These are phyloP conservation scores for Pristionchus exspectatus DNA, from an alignment of 2,888 invertebrate genomes.

Conservation along the genomic window DNA sequence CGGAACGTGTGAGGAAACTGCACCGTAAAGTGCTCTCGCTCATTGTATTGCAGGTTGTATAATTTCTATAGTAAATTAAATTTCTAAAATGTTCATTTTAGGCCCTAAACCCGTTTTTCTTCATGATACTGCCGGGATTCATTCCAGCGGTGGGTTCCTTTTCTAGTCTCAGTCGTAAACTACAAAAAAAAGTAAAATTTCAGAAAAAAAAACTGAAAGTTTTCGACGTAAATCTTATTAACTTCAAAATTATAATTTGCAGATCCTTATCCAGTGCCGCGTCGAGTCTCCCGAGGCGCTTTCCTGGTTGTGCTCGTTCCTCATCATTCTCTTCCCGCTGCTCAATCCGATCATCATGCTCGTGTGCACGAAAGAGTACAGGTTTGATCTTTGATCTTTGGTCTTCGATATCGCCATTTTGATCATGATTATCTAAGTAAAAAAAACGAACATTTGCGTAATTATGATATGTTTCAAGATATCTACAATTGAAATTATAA, in stretches of 20 bases:
- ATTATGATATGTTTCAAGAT: too few relatives aligned
- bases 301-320: not conserved
- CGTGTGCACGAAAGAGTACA: conserved; percentile 4
- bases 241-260: not conserved
- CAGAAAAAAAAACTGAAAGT: too few relatives aligned
- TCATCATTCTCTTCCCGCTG: not conserved
- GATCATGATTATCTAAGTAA: too few relatives aligned
- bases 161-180: not conserved
- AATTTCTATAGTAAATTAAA: not conserved
- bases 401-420: too few relatives aligned
- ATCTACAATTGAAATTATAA: too few relatives aligned
- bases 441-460: too few relatives aligned
- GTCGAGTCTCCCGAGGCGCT: not conserved
- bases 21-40: not conserved
- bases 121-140: not conserved
- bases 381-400: not conserved
- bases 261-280: not conserved
- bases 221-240: too few relatives aligned
- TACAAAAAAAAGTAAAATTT: not conserved
- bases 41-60: not conserved
- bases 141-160: not conserved
- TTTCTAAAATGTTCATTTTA: not conserved
- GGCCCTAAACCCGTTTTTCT: not conserved
- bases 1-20: not conserved
- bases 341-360: conserved; percentile 2